phyloP scores from a whole-genome alignment of 2,888 invertebrate genomes.

The Axea sp. region DNA sequence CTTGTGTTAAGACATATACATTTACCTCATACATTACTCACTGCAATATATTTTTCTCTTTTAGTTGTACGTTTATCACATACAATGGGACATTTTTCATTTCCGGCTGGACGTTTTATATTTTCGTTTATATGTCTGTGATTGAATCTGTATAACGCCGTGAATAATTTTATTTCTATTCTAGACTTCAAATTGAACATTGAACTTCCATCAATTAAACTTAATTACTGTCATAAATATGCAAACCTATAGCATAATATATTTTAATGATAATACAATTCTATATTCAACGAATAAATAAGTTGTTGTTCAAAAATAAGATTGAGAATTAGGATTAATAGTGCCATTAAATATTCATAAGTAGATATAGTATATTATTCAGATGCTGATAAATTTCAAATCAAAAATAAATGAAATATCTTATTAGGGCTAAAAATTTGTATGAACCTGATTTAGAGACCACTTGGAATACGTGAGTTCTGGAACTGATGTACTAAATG shows the following conservation, averaged over 20 bases:
- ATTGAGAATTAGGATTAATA: no score
- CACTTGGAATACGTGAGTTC: no score
- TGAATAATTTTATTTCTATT: slow-evolving; percentile 25
- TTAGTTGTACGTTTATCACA: slow-evolving; percentile 51
- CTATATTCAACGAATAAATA: slow-evolving; percentile 1
- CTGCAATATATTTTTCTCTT: slow-evolving; percentile 41
- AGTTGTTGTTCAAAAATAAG: slow-evolving; percentile 18
- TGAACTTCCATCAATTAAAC: slow-evolving; percentile 15
- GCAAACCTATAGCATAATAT: no score
- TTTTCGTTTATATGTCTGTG: slow-evolving; percentile 29
- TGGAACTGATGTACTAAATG: no score
- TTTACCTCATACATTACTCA: slow-evolving; percentile 24
- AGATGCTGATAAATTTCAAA: no score
- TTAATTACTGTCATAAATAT: no score
- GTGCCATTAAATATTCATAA: slow-evolving; percentile 34
- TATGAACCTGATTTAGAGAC: no score
- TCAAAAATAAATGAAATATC: no score
- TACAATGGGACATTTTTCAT: slow-evolving; percentile 48
- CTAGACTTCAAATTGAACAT: neutral
- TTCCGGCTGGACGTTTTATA: slow-evolving; percentile 41
- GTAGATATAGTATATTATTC: no score
- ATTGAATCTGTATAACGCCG: slow-evolving; percentile 25
- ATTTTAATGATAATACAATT: no score
- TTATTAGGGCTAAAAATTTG: no score
- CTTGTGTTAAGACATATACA: slow-evolving; percentile 25